phyloP scores from a whole-genome alignment of 2,888 invertebrate species.

The Malacosoma neustria region DNA sequence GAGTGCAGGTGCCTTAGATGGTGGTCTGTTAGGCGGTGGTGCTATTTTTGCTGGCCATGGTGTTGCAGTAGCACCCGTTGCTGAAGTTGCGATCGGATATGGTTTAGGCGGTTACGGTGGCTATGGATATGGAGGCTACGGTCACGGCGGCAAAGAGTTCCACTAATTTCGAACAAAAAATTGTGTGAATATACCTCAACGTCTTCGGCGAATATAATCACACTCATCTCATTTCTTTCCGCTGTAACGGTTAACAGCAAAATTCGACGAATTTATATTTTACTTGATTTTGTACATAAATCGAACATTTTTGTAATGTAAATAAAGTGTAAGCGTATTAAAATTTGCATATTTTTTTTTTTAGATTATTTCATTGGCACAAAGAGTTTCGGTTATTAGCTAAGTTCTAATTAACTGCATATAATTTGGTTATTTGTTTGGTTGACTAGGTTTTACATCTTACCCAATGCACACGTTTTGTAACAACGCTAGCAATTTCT shows the following conservation, averaged over 20 bases:
- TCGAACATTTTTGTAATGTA: not conserved
- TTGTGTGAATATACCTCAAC: constrained; percentile 1
- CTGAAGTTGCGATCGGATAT: constrained; percentile 17
- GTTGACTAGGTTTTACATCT: no score
- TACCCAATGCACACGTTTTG: no score
- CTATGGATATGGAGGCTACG: constrained; percentile 20
- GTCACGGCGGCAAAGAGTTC: constrained; percentile 9
- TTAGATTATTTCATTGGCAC: no score
- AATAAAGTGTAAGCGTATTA: not conserved
- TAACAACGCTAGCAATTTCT: no score
- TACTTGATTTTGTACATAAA: not conserved
- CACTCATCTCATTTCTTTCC: not conserved
- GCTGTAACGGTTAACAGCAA: not conserved
- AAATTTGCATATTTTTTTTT: not conserved
- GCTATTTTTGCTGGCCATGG: constrained; percentile 14
- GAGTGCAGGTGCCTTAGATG: constrained; percentile 34
- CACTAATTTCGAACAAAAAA: not conserved
- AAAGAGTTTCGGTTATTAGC: no score
- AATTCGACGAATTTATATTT: not conserved
- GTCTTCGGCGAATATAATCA: not conserved
- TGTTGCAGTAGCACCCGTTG: constrained; percentile 10
- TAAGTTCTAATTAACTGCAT: no score
- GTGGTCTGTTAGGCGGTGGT: constrained; percentile 41
- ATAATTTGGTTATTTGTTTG: no score
- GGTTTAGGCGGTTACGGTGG: constrained; percentile 20